Base-by-base conservation (phyloP, 1,140 invertebrate species). In the Ctenoplectra terminalis region DNA sequence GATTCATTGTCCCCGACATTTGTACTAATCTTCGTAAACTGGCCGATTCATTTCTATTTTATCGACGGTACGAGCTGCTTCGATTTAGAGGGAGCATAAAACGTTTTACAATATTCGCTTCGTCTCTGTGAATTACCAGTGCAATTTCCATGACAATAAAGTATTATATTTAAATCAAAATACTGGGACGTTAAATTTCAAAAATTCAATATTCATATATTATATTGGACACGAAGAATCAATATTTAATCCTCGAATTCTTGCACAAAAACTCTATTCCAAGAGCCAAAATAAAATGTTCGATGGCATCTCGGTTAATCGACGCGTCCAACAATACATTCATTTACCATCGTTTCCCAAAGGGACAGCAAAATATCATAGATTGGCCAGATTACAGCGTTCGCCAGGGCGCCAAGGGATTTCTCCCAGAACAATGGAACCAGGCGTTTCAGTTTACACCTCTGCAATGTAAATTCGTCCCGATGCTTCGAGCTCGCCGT, bases 391-490 rank as follows among this genome's bases (percentile, higher is more conserved):
- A 58, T 70, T 64, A 70, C 58, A 54, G 15, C 8, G 66, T 60
- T 69, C 66, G 8, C 40, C 8, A 46, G 2, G 17, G 26, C 31
- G 43, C 20, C 34, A 31, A 34, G 50, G 46, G 56, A 60, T 58
- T 52, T 37, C 15, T 13, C 15, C 13, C 1, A 31, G 46, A 76
- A 82, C 78, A 86, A 86, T 85, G 31, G 66, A 50, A 11, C n/a
- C 23, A 3, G 11, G 1, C 8, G 40, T n/a, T 37, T 17, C 67
- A 58, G 40, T 52, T 75, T 76, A 72, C 71, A 83, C 31, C 48
- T 64, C 17, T 20, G 15, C 26, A 54, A 66, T 46, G 56, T 73
- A 78, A 85, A 86, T 26, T 77, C n/a, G 15, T 23, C 20, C 74
- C 13, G 13, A 31, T 58, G 48, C 15, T 56, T 50, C 20, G n/a